Percentiles rank a stretch among this genome's conserved stretches.
phyloP scores from a whole-genome alignment of 1,140 invertebrate species.

The Gryon sp. region DNA sequence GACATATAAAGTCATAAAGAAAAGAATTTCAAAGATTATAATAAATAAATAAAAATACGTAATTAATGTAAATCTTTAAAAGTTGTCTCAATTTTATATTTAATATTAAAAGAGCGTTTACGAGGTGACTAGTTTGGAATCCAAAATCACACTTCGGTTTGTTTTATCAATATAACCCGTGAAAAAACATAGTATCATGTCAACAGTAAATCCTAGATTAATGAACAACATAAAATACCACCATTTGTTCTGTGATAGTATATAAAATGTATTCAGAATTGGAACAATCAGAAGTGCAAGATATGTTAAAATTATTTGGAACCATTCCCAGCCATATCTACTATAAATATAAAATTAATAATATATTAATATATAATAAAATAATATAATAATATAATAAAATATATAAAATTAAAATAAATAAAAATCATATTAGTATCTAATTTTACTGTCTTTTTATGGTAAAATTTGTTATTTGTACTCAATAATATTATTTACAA shows the following conservation, averaged over 20 bases:
- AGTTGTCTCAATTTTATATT: no score
- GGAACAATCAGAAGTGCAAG: slow-evolving; percentile 39
- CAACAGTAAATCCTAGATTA: slow-evolving; percentile 18
- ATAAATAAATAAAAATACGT: no score
- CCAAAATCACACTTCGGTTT: slow-evolving; percentile 62
- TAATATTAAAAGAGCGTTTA: slow-evolving; percentile 47
- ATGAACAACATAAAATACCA: slow-evolving; percentile 13
- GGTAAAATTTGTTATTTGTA: no score
- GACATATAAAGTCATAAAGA: no score
- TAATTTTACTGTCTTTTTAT: no score
- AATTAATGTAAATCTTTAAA: no score
- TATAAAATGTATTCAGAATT: slow-evolving; percentile 45
- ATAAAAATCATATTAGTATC: no score
- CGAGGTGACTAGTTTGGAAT: slow-evolving; percentile 65
- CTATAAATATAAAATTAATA: neutral
- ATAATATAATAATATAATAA: neutral
- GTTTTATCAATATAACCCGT: slow-evolving; percentile 70
- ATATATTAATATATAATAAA: slow-evolving; percentile 1
- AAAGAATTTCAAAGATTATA: no score
- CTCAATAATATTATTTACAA: no score
- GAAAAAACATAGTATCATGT: slow-evolving; percentile 64
- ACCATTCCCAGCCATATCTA: slow-evolving; percentile 69
- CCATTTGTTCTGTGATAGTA: slow-evolving; percentile 8
- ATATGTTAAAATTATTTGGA: slow-evolving; percentile 56
- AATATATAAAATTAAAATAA: neutral